These are phyloP conservation scores for Sebastes oblongus DNA, from an alignment of 2,797 vertebrate genomes.

Conservation along the genomic window DNA sequence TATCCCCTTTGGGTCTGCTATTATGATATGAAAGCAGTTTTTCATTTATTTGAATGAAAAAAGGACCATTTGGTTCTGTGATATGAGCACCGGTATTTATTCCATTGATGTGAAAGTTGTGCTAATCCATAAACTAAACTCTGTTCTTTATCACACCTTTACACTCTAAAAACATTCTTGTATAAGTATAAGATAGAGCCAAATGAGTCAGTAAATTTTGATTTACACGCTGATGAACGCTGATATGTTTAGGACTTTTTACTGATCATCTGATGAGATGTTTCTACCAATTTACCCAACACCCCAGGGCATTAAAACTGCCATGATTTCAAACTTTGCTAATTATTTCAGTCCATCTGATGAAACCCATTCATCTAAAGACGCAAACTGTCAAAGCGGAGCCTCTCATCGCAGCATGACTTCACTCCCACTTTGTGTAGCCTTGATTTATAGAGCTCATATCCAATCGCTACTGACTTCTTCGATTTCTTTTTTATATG, in stretches of 20 bases:
- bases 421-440: constrained; percentile 21
- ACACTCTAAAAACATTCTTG: not conserved
- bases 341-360: constrained; percentile 37
- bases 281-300: not conserved
- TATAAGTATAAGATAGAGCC: not conserved
- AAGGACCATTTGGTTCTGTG: constrained; percentile 1
- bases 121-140: not conserved
- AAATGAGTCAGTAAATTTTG: not conserved
- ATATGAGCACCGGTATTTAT: not conserved
- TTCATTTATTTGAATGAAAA: constrained; percentile 6
- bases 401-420: constrained; percentile 48
- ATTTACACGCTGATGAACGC: not conserved
- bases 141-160: not conserved
- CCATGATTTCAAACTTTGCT: constrained; percentile 11
- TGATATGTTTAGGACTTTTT: not conserved
- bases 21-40: constrained; percentile 20
- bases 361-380: constrained; percentile 56
- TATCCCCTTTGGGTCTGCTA: not conserved
- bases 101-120: not conserved
- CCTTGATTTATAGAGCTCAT: constrained; percentile 42
- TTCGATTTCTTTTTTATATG: not conserved
- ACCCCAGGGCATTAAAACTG: not conserved
- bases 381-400: constrained; percentile 51
- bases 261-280: constrained; percentile 13
- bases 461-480: constrained; percentile 20